Evolutionary conservation across 2,113 vertebrate genomes (phyloP), one percentile per base, ranked within the genome.

Genomic region (Upupa epops): DNA sequence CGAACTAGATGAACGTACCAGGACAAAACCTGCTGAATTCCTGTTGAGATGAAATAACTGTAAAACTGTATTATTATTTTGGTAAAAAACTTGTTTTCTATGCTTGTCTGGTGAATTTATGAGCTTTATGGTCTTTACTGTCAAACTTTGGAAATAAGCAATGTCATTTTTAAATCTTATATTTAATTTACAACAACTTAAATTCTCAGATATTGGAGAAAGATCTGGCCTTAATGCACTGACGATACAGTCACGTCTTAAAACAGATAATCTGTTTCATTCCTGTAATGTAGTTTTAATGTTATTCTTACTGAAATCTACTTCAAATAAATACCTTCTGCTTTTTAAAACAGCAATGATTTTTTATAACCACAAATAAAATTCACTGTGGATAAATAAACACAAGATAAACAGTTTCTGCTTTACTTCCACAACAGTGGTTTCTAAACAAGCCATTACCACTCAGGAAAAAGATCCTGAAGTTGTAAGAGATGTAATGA

Each of bases 61-160:
- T 89, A 75, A 95, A 96, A 72, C 28, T 84, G 72, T 83, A 77
- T 55, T 86, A 75, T 76, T 80, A 80, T 92, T 93, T 83, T 86
- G 80, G 92, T 37, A 61, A 79, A 93, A 91, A 56, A 5, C 64
- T 84, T 81, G 26, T 2, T 83, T 90, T 54, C 64, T 40, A 60
- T 93, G 45, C 7, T 79, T 87, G 5, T 71, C 21, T 85, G 45
- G 20, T 81, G 69, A 34, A 9, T 81, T 70, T 68, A 63, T 56
- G 25, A 82, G 49, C 28, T 84, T 52, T 68, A 45, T 78, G 15
- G 8, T 72, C 22, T 72, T 74, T 42, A 6, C 37, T 83, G 81
- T 68, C 40, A 72, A 61, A 45, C 15, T 75, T 69, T 61, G 51
- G 58, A 86, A 92, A 78, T 69, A 86, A 89, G 22, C 11, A 40